A percentile compares a stretch with the other conserved stretches of the same genome.
Conservation (phyloP, 2,113 vertebrate species). For the Hipposideros armiger region DNA sequence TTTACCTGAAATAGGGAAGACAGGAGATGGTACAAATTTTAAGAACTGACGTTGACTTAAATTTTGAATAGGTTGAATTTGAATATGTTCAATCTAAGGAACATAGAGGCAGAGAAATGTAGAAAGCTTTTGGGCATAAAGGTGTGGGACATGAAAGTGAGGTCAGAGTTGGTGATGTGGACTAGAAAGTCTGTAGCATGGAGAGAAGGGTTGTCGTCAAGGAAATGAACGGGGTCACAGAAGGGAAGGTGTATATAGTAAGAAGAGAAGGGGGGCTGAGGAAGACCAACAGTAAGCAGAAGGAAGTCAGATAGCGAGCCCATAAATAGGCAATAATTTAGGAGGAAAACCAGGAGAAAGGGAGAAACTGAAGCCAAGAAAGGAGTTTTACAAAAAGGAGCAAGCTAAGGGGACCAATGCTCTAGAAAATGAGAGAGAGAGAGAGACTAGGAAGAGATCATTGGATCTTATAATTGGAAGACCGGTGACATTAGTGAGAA, state of each 20-base stretch:
- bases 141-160: neutral
- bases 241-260: neutral
- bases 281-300: neutral
- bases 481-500: neutral
- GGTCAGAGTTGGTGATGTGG: neutral
- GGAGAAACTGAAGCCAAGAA: neutral
- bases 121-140: neutral
- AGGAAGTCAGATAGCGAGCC: neutral
- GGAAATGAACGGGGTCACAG: neutral
- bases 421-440: neutral
- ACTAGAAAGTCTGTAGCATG: neutral
- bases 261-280: neutral
- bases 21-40: neutral
- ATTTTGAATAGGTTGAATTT: slow-evolving; percentile 15
- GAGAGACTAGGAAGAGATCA: neutral
- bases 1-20: neutral
- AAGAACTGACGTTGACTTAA: neutral
- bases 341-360: neutral
- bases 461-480: neutral
- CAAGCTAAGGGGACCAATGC: neutral
- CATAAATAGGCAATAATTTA: neutral
- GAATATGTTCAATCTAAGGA: neutral
- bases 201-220: neutral
- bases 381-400: neutral
- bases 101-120: neutral